These are phyloP conservation scores for Neostethus bicornis DNA, from an alignment of 2,797 vertebrate species.

Conservation along the genomic window DNA sequence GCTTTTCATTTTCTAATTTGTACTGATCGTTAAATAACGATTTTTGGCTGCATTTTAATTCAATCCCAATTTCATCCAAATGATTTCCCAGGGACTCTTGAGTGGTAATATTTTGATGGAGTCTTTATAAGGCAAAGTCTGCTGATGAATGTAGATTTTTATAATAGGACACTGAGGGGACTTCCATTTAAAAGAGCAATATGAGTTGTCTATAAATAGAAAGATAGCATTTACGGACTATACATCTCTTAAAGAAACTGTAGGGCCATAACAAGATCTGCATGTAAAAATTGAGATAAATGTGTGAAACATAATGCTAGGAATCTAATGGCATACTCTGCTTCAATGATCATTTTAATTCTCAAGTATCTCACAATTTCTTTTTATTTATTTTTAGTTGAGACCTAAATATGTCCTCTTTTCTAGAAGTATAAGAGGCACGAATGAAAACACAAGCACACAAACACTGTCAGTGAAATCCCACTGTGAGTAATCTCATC, in stretches of 20 bases:
- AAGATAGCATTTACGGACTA: too few species aligned
- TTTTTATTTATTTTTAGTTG: conserved; percentile 2
- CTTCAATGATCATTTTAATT: conserved; percentile 15
- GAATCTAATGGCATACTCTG: conserved; percentile 21
- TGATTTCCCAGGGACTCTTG: conserved; percentile 1
- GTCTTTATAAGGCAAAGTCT: neutral
- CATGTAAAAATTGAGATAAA: conserved; percentile 21
- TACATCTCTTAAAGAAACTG: conserved; percentile 10
- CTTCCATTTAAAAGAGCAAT: conserved; percentile 5
- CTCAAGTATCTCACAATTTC: conserved; percentile 21
- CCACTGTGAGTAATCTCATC: conserved; percentile 60
- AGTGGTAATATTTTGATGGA: conserved; percentile 3
- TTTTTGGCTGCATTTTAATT: conserved; percentile 5
- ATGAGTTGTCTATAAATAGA: conserved; percentile 1
- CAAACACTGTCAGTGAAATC: conserved; percentile 19
- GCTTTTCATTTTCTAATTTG: conserved; percentile 10
- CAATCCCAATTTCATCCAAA: neutral
- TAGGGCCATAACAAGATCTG: conserved; percentile 16
- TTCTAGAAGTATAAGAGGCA: conserved; percentile 22
- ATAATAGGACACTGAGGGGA: conserved; percentile 6
- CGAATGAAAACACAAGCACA: conserved; percentile 38
- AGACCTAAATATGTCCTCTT: conserved; percentile 27
- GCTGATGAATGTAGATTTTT: neutral
- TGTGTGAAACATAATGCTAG: conserved; percentile 15
- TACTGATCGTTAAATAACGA: conserved; percentile 11